These are phyloP conservation scores for Colletes collaris DNA, from an alignment of 2,888 invertebrate species.

Conservation along the genomic window DNA sequence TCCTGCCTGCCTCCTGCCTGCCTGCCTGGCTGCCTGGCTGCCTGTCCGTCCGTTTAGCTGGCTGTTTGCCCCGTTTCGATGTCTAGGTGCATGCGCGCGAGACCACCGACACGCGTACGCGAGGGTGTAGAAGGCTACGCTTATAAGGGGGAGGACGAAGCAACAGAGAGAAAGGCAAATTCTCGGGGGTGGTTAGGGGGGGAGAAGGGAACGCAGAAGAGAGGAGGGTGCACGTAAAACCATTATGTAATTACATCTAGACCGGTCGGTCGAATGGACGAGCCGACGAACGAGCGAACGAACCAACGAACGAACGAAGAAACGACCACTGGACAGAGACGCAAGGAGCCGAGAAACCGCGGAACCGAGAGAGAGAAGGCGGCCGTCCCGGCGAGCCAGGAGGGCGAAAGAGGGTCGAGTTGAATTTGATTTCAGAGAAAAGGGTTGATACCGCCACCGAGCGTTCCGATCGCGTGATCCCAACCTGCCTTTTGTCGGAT, in stretches of 20 bases:
- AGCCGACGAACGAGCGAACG: constrained; percentile 50
- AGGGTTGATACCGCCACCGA: constrained; percentile 76
- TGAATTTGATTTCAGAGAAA: constrained; percentile 81
- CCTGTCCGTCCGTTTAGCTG: constrained; percentile 40
- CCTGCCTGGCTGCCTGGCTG: constrained; percentile 14
- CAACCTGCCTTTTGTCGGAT: constrained; percentile 72
- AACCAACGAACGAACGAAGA: constrained; percentile 33
- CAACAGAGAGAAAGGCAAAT: constrained; percentile 50
- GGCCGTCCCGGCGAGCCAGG: constrained; percentile 6
- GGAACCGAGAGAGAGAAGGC: constrained; percentile 1
- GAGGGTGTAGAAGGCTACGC: constrained; percentile 37
- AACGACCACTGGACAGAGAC: constrained; percentile 20
- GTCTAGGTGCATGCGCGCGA: constrained; percentile 23
- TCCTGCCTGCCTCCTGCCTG: constrained; percentile 16
- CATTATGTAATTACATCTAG: constrained; percentile 80
- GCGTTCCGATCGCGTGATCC: constrained; percentile 80
- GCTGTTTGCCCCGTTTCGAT: constrained; percentile 29
- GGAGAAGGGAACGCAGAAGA: constrained; percentile 27
- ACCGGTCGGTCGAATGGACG: constrained; percentile 68
- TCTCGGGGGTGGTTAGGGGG: constrained; percentile 36
- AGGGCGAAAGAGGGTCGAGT: constrained; percentile 58
- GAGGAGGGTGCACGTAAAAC: constrained; percentile 71
- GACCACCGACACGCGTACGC: constrained; percentile 11
- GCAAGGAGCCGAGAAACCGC: not conserved
- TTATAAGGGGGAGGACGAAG: constrained; percentile 37